Evolutionary conservation across 2,797 vertebrate genomes (phyloP), one percentile per base, ranked within the genome.

Genomic region (Xiphorhynchus erythropygius): DNA sequence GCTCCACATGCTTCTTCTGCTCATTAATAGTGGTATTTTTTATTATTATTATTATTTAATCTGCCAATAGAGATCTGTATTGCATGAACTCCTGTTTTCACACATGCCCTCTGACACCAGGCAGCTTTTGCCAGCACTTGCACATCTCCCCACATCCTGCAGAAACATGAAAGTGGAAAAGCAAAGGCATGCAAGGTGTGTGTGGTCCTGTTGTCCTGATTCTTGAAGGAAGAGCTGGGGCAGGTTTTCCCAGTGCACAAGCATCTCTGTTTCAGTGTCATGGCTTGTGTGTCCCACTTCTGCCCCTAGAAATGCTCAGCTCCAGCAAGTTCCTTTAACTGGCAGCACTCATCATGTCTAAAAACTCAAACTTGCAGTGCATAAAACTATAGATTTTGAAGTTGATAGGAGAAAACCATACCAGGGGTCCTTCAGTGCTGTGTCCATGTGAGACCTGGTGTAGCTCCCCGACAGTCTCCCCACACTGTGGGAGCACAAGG

Each of bases 401-500:
- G 21, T 0, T 18, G 62, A 4, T 3, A 35, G 59, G 22, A 65
- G 25, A 47, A 59, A 68, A 91, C 9, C 7, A 28, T 19, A 0
- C 3, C 42, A 24, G 74, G 63, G 46, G 46, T 30, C 33, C 74
- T 28, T 30, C 56, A 50, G 27, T 8, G 49, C 59, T 1, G 0
- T 19, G 42, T 42, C 55, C 28, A 5, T 11, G 18, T 37, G 27
- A 28, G n/a, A 4, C 30, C 13, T 5, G 9, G 17, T 14, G 62
- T 14, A 70, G 46, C 10, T 42, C 46, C 28, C 28, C 2, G 0
- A 4, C 5, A 60, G 21, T 63, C 39, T n/a, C 55, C 30, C 8
- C 6, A 6, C 0, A 0, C n/a, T 24, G 44, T 17, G 17, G 32
- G 35, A 74, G 6, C 32, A 27, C 0, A 0, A 56, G 69, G 32